Base-by-base conservation (phyloP, 2,113 vertebrate genomes). In the Patagioenas fasciata region DNA sequence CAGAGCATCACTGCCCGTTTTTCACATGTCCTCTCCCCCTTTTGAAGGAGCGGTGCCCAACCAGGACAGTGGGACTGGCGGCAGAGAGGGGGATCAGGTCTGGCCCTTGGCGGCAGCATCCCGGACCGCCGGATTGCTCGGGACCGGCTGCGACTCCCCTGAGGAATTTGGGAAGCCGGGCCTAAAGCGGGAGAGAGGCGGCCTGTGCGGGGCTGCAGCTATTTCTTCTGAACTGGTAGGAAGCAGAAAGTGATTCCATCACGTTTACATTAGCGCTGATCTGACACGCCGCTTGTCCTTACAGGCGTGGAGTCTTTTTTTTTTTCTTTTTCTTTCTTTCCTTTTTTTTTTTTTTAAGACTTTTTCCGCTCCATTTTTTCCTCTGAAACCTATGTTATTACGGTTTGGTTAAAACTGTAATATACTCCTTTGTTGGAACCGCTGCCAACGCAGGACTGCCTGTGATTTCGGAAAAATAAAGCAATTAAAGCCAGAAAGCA, bases 31-130 rank as follows among this genome's bases (percentile, higher is more conserved):
- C 0, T 29, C 21, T 44, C 23, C 66, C 16, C 28, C 48, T n/a
- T 28, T 4, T 0, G 74, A 51, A 23, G 60, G 50, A 67, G 53
- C 29, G 28, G 13, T 29, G 67, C 53, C 36, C 13, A 17, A 6
- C 61, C 16, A 0, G 2, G 70, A 4, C 40, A 21, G 57, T 29
- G 62, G 0, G 16, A 24, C 3, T 31, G 36, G 28, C 8, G 60
- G 53, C 6, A 6, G 34, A 50, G 13, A 38, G 40, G 5, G 16
- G 31, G 29, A 16, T 23, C 32, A 28, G 28, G 56, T 15, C 23
- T 9, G n/a, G 38, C 15, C 28, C 36, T 29, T 18, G 11, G 54
- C 4, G 3, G 32, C 17, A 4, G 25, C 15, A 21, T 4, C 34
- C 44, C 12, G 38, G 11, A 8, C 42, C 6, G 10, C 23, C 11